Base-by-base conservation (phyloP, 2,888 invertebrate genomes). In the Sphaeridia pumilis region DNA sequence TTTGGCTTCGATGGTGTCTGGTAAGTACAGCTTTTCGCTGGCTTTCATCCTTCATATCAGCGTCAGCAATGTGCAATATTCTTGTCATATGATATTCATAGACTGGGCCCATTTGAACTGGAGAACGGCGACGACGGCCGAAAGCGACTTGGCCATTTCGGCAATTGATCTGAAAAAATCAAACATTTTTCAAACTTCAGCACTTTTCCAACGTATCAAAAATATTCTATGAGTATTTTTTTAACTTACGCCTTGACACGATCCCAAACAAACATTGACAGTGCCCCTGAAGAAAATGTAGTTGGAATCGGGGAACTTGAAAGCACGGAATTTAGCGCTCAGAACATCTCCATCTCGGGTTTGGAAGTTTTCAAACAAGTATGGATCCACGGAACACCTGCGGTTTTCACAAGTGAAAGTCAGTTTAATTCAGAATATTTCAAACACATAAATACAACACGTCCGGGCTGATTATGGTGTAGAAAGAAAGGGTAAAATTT, bases 231-330 rank as follows among this genome's bases (percentile, higher is more conserved):
- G n/a, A n/a, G n/a, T n/a, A n/a, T n/a, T n/a, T n/a, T n/a, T n/a
- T 21, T 20, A 41, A 74, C 81, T 79, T 71, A 87, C 87, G 73
- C 89, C 90, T 68, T 83, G 79, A 70, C 92, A 92, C 70, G 84
- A 85, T 67, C 87, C 87, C 57, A 92, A 72, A 69, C 92, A 92
- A 1, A 92, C 89, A 65, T 87, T 88, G 46, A 92, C 89, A 0
- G 89, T 90, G 5, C 88, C 90, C 61, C 83, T 83, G 73, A 92
- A 92, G 70, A 89, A 86, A 0, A 92, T 90, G 70, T 88, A 92
- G 0, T 84, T 85, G 10, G 88, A 87, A 70, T 92, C 90, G 0
- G 92, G 90, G 70, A 92, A 92, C 72, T 92, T 92, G 74, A 92
- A 92, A 1, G 92, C 90, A 55, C 87, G 77, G 74, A 92, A 92